These are phyloP conservation scores for Actinopyga echinites DNA, from an alignment of 53 echinoderm and acorn worm species.

Conservation along the genomic window DNA sequence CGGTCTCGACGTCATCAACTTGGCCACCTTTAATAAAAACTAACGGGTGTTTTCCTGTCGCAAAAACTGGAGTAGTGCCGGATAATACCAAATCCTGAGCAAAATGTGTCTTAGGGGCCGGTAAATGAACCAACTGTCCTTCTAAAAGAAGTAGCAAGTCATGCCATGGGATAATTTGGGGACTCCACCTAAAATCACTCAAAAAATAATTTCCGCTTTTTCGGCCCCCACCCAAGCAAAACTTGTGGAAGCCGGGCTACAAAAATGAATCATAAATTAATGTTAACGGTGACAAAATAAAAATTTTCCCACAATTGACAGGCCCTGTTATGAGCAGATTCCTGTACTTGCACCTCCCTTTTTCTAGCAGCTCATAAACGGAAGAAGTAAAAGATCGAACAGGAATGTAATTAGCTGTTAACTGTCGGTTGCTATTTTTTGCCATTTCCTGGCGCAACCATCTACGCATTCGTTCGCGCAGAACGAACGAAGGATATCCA, in stretches of 20 bases:
- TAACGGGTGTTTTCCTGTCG: background rate
- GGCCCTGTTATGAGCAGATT: no score
- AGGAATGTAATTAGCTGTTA: no score
- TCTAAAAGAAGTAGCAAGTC: constrained; percentile 45
- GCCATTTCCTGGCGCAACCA: no score
- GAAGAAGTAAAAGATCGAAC: no score
- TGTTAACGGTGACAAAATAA: background rate
- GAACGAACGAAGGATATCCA: no score
- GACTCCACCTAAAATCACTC: constrained; percentile 32
- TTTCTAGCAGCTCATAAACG: no score
- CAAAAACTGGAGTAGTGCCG: background rate
- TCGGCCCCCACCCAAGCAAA: constrained; percentile 51
- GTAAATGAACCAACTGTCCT: constrained; percentile 42
- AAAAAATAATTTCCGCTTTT: constrained; percentile 38
- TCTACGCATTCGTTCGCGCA: no score
- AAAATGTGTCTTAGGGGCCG: constrained; percentile 37
- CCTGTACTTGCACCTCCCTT: no score
- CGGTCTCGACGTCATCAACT: constrained; percentile 29
- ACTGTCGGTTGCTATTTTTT: no score
- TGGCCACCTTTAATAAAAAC: constrained; percentile 9
- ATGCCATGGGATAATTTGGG: constrained; percentile 49
- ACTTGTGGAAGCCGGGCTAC: constrained; percentile 2
- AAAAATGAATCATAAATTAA: constrained; percentile 6
- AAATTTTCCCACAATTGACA: background rate
- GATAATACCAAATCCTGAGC: constrained; percentile 15